These are phyloP conservation scores for Nematostella vectensis DNA, from an alignment of 92 coral and sea anemone species.

Conservation along the genomic window DNA sequence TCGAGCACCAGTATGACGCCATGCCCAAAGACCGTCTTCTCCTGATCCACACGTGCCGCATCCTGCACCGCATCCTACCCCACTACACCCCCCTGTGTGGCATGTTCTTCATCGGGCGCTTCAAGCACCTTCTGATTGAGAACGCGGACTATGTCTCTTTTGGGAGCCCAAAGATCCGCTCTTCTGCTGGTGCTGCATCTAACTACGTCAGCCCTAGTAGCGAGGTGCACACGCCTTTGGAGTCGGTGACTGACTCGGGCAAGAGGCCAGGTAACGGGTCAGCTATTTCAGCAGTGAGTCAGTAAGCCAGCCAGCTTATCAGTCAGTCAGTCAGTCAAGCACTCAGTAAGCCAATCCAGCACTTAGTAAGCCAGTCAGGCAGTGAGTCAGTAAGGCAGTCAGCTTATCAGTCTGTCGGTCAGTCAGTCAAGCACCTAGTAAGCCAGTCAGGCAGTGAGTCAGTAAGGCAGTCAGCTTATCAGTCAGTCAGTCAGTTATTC, in stretches of 20 bases:
- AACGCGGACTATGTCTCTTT: slow-evolving; percentile 91
- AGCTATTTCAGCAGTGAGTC: no score
- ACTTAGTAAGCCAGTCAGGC: no score
- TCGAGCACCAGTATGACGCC: slow-evolving; percentile 86
- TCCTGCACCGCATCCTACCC: slow-evolving; percentile 76
- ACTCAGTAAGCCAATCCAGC: no score
- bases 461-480: no score
- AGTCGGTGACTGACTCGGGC: slow-evolving; percentile 22
- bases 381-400: no score
- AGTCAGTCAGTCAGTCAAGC: no score
- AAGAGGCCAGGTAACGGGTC: slow-evolving; percentile 71
- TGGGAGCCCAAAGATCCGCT: slow-evolving; percentile 65
- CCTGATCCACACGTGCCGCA: slow-evolving; percentile 89
- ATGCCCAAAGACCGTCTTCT: slow-evolving; percentile 83
- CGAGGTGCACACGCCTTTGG: slow-evolving; percentile 40
- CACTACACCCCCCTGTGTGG: slow-evolving; percentile 95
- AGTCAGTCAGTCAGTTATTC: no score
- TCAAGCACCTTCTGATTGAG: slow-evolving; percentile 89
- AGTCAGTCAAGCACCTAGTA: no score
- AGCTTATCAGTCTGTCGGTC: no score
- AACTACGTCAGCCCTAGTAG: slow-evolving; percentile 42
- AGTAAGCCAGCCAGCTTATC: no score
- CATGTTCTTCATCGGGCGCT: slow-evolving; percentile 86
- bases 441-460: no score
- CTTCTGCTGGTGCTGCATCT: slow-evolving; percentile 43